Conservation (phyloP, 1,140 invertebrate genomes). For the Triops cancriformis region DNA sequence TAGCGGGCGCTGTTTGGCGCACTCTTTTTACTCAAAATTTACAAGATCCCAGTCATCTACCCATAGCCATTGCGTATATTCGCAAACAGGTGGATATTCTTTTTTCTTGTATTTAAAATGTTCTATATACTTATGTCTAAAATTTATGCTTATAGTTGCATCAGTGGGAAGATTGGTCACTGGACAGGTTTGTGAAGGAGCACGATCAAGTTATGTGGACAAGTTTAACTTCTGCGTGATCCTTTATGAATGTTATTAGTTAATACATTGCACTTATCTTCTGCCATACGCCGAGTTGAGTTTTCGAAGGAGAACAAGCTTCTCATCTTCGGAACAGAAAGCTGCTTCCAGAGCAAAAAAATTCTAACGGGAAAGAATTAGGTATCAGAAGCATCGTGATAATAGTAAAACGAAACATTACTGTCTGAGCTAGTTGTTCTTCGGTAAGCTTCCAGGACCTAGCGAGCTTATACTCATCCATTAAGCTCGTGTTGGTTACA, state of each 20-base stretch:
- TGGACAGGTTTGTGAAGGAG: neutral
- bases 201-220: neutral
- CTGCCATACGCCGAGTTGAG: constrained; percentile 34
- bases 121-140: neutral
- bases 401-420: constrained; percentile 36
- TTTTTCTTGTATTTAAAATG: neutral
- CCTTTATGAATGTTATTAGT: neutral
- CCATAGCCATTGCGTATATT: constrained; percentile 34
- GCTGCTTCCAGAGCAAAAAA: constrained; percentile 44
- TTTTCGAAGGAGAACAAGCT: constrained; percentile 39
- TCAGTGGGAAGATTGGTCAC: neutral
- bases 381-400: neutral
- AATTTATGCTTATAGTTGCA: neutral
- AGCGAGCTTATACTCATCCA: constrained; percentile 45
- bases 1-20: constrained; percentile 76
- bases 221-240: neutral
- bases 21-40: constrained; percentile 52
- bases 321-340: constrained; percentile 45
- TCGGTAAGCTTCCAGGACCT: constrained; percentile 44
- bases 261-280: neutral
- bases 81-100: constrained; percentile 34
- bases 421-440: constrained; percentile 43
- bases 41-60: constrained; percentile 31
- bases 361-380: constrained; percentile 39
- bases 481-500: constrained; percentile 43